These are phyloP conservation scores for Ceratothoa steindachneri DNA, from an alignment of 2,888 invertebrate genomes.

Conservation along the genomic window DNA sequence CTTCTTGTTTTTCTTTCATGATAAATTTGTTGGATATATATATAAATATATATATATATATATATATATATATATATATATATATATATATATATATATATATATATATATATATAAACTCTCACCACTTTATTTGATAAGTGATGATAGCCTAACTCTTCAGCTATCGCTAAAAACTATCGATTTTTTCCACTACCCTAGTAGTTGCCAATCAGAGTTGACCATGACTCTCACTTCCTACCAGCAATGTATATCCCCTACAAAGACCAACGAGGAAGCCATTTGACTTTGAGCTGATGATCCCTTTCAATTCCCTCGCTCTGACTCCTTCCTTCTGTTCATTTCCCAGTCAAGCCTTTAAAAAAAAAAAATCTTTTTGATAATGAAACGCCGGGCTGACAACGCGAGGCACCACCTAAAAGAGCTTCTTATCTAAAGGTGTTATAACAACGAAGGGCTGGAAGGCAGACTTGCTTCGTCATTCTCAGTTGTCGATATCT, in stretches of 20 bases:
- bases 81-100: not conserved
- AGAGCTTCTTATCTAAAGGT: slow-evolving; percentile 2
- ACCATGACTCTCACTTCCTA: not conserved
- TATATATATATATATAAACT: not conserved
- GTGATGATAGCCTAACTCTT: not conserved
- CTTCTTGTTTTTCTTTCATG: too few relatives aligned
- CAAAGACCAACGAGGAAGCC: not conserved
- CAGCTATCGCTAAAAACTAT: not conserved
- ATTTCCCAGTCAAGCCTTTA: too few relatives aligned
- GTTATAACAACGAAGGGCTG: slow-evolving; percentile 28
- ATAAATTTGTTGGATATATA: too few relatives aligned
- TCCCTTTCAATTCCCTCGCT: too few relatives aligned
- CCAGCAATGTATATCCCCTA: not conserved
- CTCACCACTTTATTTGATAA: not conserved
- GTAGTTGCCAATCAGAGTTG: not conserved
- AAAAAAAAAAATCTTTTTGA: too few relatives aligned
- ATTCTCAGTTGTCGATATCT: slow-evolving; percentile 37
- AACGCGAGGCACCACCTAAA: too few relatives aligned
- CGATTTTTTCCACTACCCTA: not conserved
- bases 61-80: not conserved
- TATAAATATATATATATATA: too few relatives aligned
- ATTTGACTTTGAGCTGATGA: too few relatives aligned
- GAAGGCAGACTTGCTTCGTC: slow-evolving; percentile 33
- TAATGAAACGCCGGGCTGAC: too few relatives aligned
- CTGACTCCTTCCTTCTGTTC: too few relatives aligned